These are phyloP conservation scores for Epinephelus awoara DNA, from an alignment of 2,797 vertebrate species.

Conservation along the genomic window DNA sequence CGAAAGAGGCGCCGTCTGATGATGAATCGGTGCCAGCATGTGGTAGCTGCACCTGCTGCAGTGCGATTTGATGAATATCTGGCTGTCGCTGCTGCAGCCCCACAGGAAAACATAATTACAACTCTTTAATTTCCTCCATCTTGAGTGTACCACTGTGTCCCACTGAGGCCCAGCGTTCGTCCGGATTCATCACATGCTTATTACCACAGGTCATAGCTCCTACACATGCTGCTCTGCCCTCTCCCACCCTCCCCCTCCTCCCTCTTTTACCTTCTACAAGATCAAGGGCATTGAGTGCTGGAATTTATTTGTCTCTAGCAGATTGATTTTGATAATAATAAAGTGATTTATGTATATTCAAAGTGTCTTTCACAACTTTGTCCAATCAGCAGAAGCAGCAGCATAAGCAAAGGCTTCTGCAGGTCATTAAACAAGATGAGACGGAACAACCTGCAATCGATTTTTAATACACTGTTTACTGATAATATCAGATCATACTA, in stretches of 20 bases:
- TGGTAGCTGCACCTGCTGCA: slow-evolving; percentile 62
- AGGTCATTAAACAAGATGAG: slow-evolving; percentile 32
- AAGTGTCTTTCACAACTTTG: slow-evolving; percentile 5
- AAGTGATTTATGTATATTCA: background rate
- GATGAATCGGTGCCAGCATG: slow-evolving; percentile 54
- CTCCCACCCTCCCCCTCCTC: background rate
- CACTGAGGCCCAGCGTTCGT: slow-evolving; percentile 34
- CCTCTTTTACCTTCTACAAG: background rate
- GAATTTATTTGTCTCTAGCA: slow-evolving; percentile 20
- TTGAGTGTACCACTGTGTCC: slow-evolving; percentile 50
- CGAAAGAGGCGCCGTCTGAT: slow-evolving; percentile 19
- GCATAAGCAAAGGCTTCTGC: slow-evolving; percentile 2
- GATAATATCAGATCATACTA: background rate
- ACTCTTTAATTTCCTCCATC: slow-evolving; percentile 71
- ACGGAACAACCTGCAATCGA: slow-evolving; percentile 21
- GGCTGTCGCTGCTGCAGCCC: slow-evolving; percentile 56
- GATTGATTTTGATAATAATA: slow-evolving; percentile 31
- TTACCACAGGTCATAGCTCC: slow-evolving; percentile 63
- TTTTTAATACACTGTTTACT: slow-evolving; percentile 19
- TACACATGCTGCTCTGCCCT: slow-evolving; percentile 11
- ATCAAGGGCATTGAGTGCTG: slow-evolving; percentile 19
- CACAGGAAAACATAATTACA: slow-evolving; percentile 72
- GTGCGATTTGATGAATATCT: slow-evolving; percentile 73
- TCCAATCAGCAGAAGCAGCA: slow-evolving; percentile 7
- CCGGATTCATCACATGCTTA: slow-evolving; percentile 68